These are phyloP conservation scores for Ondatra zibethicus DNA, from an alignment of 2,113 vertebrate species.

Conservation along the genomic window DNA sequence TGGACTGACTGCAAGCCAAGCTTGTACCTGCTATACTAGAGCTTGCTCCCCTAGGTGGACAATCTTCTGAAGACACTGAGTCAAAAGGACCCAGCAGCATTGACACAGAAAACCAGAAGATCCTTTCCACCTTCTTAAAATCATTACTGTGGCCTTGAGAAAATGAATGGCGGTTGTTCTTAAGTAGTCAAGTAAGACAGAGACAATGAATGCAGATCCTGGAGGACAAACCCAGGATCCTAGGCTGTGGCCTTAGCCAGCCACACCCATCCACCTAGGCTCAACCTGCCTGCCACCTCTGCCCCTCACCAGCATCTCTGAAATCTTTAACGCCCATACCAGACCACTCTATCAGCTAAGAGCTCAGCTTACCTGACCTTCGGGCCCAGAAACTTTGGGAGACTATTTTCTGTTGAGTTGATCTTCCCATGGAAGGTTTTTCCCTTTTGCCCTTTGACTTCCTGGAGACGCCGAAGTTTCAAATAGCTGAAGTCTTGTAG, in stretches of 20 bases:
- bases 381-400: slow-evolving; percentile 63
- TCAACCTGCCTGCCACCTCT: neutral
- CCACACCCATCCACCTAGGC: neutral
- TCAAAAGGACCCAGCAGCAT: neutral
- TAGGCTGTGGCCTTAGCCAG: neutral
- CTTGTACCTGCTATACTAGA: neutral
- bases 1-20: neutral
- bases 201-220: neutral
- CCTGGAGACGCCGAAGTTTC: slow-evolving; percentile 72
- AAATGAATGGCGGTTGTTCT: neutral
- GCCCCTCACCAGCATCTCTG: neutral
- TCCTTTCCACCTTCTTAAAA: neutral
- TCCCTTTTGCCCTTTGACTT: slow-evolving; percentile 19
- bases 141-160: neutral
- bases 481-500: slow-evolving; percentile 73
- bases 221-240: neutral
- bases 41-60: neutral
- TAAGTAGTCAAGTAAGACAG: neutral
- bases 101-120: neutral
- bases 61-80: slow-evolving; percentile 20
- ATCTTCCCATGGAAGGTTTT: neutral
- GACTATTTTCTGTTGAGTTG: slow-evolving; percentile 2
- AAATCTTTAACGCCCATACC: neutral
- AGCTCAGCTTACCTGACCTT: slow-evolving; percentile 74
- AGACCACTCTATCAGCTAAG: neutral